Conservation (phyloP, 2,113 vertebrate species). For the Oryzias melastigma region DNA sequence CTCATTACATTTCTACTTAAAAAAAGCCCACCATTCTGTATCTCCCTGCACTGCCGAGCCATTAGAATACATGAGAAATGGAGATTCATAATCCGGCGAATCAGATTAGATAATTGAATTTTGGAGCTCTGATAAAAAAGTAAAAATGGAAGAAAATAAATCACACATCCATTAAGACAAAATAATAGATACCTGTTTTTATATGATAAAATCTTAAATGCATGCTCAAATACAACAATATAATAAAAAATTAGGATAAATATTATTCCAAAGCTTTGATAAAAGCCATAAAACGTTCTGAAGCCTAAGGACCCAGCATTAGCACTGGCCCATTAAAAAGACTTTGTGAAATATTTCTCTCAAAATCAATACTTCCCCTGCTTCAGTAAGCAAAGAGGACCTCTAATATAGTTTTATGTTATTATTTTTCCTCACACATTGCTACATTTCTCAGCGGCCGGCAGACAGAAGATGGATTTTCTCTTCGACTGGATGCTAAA, state of each 20-base stretch:
- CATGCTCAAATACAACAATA: background rate
- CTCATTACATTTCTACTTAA: constrained; percentile 37
- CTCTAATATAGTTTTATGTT: constrained; percentile 76
- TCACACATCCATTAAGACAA: constrained; percentile 47
- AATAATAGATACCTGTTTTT: too few relatives aligned
- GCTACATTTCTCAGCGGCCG: constrained; percentile 66
- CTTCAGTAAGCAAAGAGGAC: constrained; percentile 64
- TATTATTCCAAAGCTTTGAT: constrained; percentile 25
- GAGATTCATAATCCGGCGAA: constrained; percentile 70
- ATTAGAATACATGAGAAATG: constrained; percentile 57
- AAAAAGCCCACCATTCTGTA: constrained; percentile 16
- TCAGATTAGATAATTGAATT: constrained; percentile 75
- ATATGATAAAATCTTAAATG: too few relatives aligned
- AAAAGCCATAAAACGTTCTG: constrained; percentile 57
- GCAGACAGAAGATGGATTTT: constrained; percentile 67
- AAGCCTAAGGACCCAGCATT: constrained; percentile 57
- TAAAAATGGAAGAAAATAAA: constrained; percentile 66
- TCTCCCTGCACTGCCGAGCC: constrained; percentile 31
- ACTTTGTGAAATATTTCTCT: constrained; percentile 67
- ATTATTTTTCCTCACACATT: constrained; percentile 72
- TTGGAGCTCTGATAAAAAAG: constrained; percentile 21
- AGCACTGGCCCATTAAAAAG: constrained; percentile 56
- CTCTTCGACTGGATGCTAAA: constrained; percentile 63
- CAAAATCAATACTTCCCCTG: constrained; percentile 77
- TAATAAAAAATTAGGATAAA: constrained; percentile 41